Evolutionary conservation across 2,888 invertebrate species (phyloP).

Genomic region (Conops quadrifasciatus): DNA sequence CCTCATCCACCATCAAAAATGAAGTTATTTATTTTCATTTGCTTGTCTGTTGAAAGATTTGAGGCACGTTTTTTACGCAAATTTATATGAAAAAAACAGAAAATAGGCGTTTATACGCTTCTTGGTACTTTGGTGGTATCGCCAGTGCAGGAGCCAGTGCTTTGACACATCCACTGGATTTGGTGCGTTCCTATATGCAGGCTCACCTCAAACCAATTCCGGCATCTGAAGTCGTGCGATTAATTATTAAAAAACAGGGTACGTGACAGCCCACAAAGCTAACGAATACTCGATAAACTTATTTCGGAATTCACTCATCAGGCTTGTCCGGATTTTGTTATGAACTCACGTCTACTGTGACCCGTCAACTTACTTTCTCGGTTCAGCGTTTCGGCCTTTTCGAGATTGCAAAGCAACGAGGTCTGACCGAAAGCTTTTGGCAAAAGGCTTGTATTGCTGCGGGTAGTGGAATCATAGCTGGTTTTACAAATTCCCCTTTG

Average conservation of each 20-base stretch:
- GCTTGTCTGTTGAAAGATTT: neutral
- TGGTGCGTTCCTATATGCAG: conserved; percentile 35
- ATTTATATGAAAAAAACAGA: conserved; percentile 4
- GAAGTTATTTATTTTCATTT: neutral
- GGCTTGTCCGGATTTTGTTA: conserved; percentile 33
- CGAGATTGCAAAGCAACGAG: conserved; percentile 19
- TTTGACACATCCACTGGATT: conserved; percentile 39
- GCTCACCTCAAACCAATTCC: conserved; percentile 18
- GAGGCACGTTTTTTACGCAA: neutral
- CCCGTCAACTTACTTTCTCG: conserved; percentile 29
- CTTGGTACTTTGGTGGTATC: conserved; percentile 36
- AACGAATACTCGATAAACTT: neutral
- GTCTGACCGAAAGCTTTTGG: conserved; percentile 14
- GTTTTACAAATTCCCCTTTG: conserved; percentile 29
- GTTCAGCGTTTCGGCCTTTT: conserved; percentile 34
- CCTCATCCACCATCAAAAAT: too few relatives aligned
- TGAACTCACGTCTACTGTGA: conserved; percentile 18
- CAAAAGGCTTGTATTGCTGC: conserved; percentile 14
- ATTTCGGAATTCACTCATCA: neutral
- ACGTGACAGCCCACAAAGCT: neutral
- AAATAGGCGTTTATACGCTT: neutral
- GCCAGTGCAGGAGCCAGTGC: conserved; percentile 21
- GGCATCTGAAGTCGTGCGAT: conserved; percentile 2
- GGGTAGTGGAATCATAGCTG: conserved; percentile 28
- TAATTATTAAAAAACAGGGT: conserved; percentile 28